Evolutionary conservation across 2,113 vertebrate genomes (phyloP).

Genomic region (Sapajus apella): DNA sequence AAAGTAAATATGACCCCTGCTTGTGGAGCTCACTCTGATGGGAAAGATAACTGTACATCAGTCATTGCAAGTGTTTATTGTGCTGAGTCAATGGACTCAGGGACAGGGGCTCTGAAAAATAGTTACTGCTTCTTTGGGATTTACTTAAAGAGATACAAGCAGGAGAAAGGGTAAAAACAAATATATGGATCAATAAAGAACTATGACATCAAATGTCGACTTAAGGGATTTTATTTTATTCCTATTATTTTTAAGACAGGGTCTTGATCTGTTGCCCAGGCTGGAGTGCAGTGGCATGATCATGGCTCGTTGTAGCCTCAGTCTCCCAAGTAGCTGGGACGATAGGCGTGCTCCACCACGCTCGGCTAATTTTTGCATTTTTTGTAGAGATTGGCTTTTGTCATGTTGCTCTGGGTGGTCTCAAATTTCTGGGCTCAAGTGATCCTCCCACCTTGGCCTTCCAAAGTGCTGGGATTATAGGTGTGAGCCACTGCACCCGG

Average conservation of each 20-base stretch:
- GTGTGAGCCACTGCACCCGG: background rate
- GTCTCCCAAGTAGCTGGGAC: background rate
- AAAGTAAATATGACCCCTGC: background rate
- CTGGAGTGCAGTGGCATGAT: background rate
- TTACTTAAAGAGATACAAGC: background rate
- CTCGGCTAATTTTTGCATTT: background rate
- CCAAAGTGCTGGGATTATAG: background rate
- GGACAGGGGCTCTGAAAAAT: background rate
- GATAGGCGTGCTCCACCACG: background rate
- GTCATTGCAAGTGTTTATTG: background rate
- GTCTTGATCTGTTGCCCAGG: background rate
- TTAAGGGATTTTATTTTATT: slow-evolving; percentile 1
- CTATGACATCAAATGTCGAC: background rate
- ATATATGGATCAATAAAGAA: background rate
- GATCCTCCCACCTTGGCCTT: background rate
- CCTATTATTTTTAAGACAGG: background rate
- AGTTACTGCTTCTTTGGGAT: background rate
- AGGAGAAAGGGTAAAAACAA: background rate
- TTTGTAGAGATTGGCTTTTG: background rate
- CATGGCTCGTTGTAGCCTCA: background rate
- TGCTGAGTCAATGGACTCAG: background rate
- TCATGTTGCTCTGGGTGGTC: background rate
- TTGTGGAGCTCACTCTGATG: background rate
- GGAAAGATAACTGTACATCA: background rate
- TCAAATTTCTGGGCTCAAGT: background rate